phyloP scores from a whole-genome alignment of 2,113 vertebrate species.

The Crypturellus undulatus region DNA sequence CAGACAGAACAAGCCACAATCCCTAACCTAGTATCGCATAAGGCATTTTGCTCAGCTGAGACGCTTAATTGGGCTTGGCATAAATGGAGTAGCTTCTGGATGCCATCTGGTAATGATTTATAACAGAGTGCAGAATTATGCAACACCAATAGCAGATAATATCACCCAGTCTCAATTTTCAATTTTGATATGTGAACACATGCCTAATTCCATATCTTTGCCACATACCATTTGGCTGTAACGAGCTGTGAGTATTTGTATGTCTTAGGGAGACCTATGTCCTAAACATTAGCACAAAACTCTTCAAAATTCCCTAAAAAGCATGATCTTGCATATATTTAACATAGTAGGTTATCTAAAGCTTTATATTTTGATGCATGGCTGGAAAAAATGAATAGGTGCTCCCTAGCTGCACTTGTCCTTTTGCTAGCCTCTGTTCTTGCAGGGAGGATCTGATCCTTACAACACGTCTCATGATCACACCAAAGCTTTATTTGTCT shows the following conservation, averaged over 20 bases:
- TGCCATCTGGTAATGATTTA: not conserved
- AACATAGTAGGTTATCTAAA: not conserved
- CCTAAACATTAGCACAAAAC: not conserved
- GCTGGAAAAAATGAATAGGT: not conserved
- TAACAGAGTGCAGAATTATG: too few species aligned
- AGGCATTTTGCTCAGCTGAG: not conserved
- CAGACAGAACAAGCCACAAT: not conserved
- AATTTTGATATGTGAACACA: accelerated
- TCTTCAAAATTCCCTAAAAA: not conserved
- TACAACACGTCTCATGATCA: not conserved
- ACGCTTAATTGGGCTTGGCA: not conserved
- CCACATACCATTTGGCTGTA: not conserved
- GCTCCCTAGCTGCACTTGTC: not conserved
- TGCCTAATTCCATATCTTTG: not conserved
- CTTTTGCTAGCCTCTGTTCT: not conserved
- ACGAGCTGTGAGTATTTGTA: not conserved
- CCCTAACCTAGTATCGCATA: not conserved
- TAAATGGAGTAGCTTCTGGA: not conserved
- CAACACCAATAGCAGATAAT: not conserved
- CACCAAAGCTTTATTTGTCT: not conserved
- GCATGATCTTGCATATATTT: too few species aligned
- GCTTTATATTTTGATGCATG: not conserved
- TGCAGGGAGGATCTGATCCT: not conserved
- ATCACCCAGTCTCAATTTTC: not conserved
- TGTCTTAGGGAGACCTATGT: not conserved